A percentile compares a stretch with the other conserved stretches of the same genome.
Evolutionary conservation across 2,113 vertebrate genomes (phyloP).

Genomic region (Mola mola): DNA sequence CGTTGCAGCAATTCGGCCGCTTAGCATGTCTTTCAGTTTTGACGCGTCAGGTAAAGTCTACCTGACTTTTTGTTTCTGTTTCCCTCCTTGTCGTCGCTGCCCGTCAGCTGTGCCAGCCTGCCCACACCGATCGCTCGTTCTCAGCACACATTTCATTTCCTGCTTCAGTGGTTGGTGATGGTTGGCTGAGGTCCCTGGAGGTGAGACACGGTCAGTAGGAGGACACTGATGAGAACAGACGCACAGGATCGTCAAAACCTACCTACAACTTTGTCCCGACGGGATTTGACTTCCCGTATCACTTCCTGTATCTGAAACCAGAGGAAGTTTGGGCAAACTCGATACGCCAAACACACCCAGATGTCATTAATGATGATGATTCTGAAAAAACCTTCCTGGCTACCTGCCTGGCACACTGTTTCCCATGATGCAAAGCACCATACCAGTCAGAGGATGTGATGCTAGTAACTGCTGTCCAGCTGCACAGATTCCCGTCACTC

Average conservation of each 20-base stretch:
- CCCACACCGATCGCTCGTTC: constrained; percentile 8
- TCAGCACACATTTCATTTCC: constrained; percentile 55
- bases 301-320: no score
- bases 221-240: constrained; percentile 13
- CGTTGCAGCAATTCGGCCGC: constrained; percentile 91
- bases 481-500: no score
- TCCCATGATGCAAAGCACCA: no score
- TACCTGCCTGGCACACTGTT: no score
- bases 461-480: no score
- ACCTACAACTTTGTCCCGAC: no score
- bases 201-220: constrained; percentile 50
- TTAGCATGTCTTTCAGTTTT: constrained; percentile 99
- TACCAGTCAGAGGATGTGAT: no score
- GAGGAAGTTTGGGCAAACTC: no score
- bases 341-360: no score
- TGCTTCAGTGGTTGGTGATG: constrained; percentile 59
- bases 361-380: no score
- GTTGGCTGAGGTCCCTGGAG: constrained; percentile 33
- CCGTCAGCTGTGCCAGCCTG: constrained; percentile 40
- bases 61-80: constrained; percentile 44
- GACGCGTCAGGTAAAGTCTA: constrained; percentile 96
- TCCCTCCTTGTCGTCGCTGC: constrained; percentile 73
- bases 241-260: not conserved
- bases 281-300: no score
- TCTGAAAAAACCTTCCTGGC: no score